Percentiles rank a stretch among this genome's conserved stretches.
phyloP scores from a whole-genome alignment of 2,888 invertebrate genomes.

The Apodemia hepburni region DNA sequence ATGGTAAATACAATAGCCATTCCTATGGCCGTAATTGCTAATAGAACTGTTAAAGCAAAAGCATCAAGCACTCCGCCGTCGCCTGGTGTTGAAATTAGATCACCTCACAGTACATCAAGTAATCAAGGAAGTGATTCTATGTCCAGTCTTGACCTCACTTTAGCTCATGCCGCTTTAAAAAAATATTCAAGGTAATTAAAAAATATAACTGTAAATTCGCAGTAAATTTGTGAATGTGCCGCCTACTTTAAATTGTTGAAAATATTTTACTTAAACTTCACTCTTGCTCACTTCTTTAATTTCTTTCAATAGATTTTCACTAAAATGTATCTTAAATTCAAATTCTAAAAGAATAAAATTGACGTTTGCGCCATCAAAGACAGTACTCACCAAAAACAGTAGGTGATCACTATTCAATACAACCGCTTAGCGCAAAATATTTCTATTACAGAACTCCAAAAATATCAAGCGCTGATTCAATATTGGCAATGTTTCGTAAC shows the following conservation, averaged over 20 bases:
- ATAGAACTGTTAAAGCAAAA: constrained; percentile 60
- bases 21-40: constrained; percentile 67
- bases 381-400: too few species aligned
- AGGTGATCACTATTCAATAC: too few species aligned
- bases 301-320: too few species aligned
- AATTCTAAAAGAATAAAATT: too few species aligned
- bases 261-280: too few species aligned
- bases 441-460: constrained; percentile 74
- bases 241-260: too few species aligned
- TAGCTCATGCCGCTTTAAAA: constrained; percentile 80
- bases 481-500: constrained; percentile 88
- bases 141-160: constrained; percentile 85
- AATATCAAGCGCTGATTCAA: constrained; percentile 89
- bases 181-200: constrained; percentile 66
- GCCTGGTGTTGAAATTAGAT: constrained; percentile 82
- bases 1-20: constrained; percentile 75
- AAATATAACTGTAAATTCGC: too few species aligned
- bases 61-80: constrained; percentile 82
- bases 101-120: constrained; percentile 85
- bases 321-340: constrained; percentile 27
- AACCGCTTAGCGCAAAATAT: constrained; percentile 2
- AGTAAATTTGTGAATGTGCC: too few species aligned
- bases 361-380: too few species aligned
- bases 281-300: too few species aligned
- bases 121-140: constrained; percentile 89